phyloP scores from a whole-genome alignment of 2,113 vertebrate genomes.

The Osmerus mordax region DNA sequence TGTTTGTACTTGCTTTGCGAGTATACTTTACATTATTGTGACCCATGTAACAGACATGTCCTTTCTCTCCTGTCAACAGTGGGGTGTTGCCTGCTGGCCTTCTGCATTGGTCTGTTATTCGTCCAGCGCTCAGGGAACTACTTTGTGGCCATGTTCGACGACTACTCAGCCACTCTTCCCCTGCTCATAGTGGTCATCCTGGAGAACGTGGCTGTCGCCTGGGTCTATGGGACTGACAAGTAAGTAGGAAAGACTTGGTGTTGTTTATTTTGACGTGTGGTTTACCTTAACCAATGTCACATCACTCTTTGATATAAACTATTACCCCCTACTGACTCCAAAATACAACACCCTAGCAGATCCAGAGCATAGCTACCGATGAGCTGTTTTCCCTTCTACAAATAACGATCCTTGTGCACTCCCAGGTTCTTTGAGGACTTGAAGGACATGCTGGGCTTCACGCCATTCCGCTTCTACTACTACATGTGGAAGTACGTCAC shows the following conservation, averaged over 20 bases:
- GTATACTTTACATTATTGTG: background rate
- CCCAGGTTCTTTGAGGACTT: conserved; percentile 94
- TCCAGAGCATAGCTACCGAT: background rate
- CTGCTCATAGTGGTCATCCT: conserved; percentile 90
- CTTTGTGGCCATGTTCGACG: conserved; percentile 97
- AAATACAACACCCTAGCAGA: too few species aligned
- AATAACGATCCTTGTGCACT: too few species aligned
- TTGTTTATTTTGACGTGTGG: background rate
- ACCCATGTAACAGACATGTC: background rate
- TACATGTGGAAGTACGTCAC: conserved; percentile 98
- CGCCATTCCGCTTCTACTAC: conserved; percentile 88
- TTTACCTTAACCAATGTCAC: too few species aligned
- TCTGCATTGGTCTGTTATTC: conserved; percentile 89
- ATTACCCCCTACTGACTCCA: too few species aligned
- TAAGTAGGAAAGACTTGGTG: conserved; percentile 58
- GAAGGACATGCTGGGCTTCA: conserved; percentile 95
- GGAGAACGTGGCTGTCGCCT: conserved; percentile 90
- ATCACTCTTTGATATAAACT: background rate
- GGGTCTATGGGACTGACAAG: conserved; percentile 93
- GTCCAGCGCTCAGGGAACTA: conserved; percentile 97
- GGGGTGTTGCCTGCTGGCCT: conserved; percentile 85
- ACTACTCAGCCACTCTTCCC: conserved; percentile 94
- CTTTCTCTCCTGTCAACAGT: conserved; percentile 70
- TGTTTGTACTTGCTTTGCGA: background rate
- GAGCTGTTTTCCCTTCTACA: background rate